A percentile compares a stretch with the other conserved stretches of the same genome.
phyloP scores from a whole-genome alignment of 2,797 vertebrate species.

The Tinamus major region DNA sequence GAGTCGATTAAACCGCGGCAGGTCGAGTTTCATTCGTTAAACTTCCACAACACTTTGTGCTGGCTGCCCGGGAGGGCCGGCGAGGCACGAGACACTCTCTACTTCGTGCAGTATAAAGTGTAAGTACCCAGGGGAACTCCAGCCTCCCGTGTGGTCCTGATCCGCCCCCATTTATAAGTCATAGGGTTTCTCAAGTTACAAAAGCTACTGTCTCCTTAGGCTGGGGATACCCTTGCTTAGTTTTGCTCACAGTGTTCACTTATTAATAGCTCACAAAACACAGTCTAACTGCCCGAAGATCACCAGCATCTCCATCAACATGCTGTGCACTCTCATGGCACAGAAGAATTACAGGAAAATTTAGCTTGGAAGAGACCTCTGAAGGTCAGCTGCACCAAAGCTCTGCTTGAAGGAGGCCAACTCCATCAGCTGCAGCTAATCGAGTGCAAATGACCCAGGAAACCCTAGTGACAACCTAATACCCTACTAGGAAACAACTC shows the following conservation, averaged over 20 bases:
- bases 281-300: neutral
- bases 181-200: neutral
- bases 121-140: constrained; percentile 51
- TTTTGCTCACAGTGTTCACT: neutral
- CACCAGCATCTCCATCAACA: neutral
- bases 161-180: neutral
- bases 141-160: fast-evolving
- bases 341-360: neutral
- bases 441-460: too few species aligned
- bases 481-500: neutral
- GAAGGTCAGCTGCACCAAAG: neutral
- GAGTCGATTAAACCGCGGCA: constrained; percentile 61
- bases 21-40: constrained; percentile 74
- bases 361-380: neutral
- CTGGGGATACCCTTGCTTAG: fast-evolving
- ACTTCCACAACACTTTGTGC: constrained; percentile 75
- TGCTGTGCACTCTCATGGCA: neutral
- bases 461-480: neutral
- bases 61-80: constrained; percentile 70
- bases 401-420: neutral
- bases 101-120: constrained; percentile 81
- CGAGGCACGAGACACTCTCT: neutral
- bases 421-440: neutral
- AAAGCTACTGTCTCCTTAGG: neutral
- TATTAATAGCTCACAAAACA: fast-evolving